Conservation (phyloP, 2,888 invertebrate species). For the Amphipoea oculea region DNA sequence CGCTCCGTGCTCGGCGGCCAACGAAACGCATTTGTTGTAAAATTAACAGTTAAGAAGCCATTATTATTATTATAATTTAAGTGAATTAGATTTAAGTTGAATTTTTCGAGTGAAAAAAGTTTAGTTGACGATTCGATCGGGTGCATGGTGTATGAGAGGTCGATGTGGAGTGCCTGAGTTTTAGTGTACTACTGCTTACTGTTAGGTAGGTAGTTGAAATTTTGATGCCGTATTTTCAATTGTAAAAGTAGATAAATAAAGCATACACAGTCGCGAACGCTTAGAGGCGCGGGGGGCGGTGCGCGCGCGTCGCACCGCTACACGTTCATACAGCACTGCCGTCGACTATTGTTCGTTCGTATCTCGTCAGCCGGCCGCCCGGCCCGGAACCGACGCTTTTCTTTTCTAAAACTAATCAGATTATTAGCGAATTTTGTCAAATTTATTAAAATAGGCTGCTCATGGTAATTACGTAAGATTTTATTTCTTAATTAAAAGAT, state of each 20-base stretch:
- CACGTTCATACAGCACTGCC: slow-evolving; percentile 73
- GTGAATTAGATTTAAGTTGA: slow-evolving; percentile 89
- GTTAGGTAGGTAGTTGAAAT: slow-evolving; percentile 91
- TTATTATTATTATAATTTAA: slow-evolving; percentile 90
- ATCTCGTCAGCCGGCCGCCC: slow-evolving; percentile 57
- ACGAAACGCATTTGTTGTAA: slow-evolving; percentile 90
- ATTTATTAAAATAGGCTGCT: slow-evolving; percentile 90
- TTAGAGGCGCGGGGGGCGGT: slow-evolving; percentile 74
- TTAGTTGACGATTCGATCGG: slow-evolving; percentile 88
- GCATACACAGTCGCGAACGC: slow-evolving; percentile 87
- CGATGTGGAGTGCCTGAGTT: slow-evolving; percentile 89
- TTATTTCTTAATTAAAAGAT: slow-evolving; percentile 90
- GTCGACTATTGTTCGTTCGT: slow-evolving; percentile 66
- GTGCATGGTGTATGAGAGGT: slow-evolving; percentile 89
- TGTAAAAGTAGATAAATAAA: slow-evolving; percentile 88
- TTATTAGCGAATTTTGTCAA: slow-evolving; percentile 89
- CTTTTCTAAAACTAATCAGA: slow-evolving; percentile 87
- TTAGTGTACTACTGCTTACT: slow-evolving; percentile 90
- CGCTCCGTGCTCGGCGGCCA: slow-evolving; percentile 87
- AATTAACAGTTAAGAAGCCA: slow-evolving; percentile 89
- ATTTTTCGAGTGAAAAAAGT: slow-evolving; percentile 88
- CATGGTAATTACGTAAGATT: slow-evolving; percentile 90
- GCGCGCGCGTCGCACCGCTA: slow-evolving; percentile 56
- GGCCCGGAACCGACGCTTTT: slow-evolving; percentile 82
- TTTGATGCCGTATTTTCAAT: slow-evolving; percentile 89